Conservation (phyloP, 2,113 vertebrate genomes). For the Lipophrys pholis region DNA sequence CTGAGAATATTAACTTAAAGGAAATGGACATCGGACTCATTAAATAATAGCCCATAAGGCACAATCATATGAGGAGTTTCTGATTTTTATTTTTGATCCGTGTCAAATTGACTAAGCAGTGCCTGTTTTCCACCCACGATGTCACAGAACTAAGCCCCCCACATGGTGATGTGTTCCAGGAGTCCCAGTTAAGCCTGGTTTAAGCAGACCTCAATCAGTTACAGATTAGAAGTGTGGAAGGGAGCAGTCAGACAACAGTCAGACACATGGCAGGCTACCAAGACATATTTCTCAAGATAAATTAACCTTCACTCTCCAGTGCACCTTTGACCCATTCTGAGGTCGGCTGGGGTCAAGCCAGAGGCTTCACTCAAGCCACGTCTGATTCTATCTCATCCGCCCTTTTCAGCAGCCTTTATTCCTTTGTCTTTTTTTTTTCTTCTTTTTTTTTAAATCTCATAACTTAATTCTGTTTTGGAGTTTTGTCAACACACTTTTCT, state of each 20-base stretch:
- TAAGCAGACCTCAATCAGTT: slow-evolving; percentile 43
- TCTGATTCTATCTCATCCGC: slow-evolving; percentile 56
- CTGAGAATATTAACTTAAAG: neutral
- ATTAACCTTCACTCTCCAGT: slow-evolving; percentile 43
- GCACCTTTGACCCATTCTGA: slow-evolving; percentile 39
- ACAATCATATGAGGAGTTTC: neutral
- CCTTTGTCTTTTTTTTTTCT: slow-evolving; percentile 26
- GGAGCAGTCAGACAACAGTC: slow-evolving; percentile 36
- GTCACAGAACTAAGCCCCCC: slow-evolving; percentile 36
- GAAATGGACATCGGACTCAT: too few species aligned
- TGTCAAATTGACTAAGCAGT: slow-evolving; percentile 1
- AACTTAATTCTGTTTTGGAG: neutral
- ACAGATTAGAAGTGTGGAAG: slow-evolving; percentile 54
- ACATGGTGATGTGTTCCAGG: slow-evolving; percentile 58
- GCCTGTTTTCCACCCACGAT: slow-evolving; percentile 5
- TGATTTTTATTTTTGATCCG: neutral
- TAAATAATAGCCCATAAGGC: too few species aligned
- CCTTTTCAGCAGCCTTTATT: slow-evolving; percentile 32
- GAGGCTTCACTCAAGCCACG: slow-evolving; percentile 31
- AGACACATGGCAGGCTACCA: slow-evolving; percentile 37
- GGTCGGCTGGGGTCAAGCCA: slow-evolving; percentile 37
- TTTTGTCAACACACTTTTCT: neutral
- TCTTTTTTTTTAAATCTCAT: neutral
- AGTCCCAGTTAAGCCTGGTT: slow-evolving; percentile 30
- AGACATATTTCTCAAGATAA: slow-evolving; percentile 38